Conservation (phyloP, 2,888 invertebrate genomes). For the Dynastes hyllus region DNA sequence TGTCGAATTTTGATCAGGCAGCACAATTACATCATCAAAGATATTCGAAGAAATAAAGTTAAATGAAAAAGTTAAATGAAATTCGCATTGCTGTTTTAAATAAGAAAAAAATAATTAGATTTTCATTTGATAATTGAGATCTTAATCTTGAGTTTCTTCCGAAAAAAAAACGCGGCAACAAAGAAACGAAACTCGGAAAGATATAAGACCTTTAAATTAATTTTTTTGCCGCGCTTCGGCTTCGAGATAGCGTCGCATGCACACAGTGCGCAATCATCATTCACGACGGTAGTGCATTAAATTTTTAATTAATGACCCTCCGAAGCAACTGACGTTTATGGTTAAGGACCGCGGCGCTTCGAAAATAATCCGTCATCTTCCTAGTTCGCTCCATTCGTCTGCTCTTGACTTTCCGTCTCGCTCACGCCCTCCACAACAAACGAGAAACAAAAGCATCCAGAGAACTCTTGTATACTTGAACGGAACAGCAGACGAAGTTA, state of each 20-base stretch:
- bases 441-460: constrained; percentile 14
- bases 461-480: neutral
- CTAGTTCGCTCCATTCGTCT: neutral
- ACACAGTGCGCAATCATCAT: constrained; percentile 22
- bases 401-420: neutral
- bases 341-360: constrained; percentile 20
- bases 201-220: constrained; percentile 1
- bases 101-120: neutral
- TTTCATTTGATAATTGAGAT: constrained; percentile 7
- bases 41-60: too few species aligned
- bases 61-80: too few species aligned
- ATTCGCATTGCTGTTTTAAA: too few species aligned
- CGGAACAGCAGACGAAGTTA: neutral
- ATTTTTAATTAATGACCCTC: constrained; percentile 30
- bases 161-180: neutral
- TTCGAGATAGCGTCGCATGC: constrained; percentile 18
- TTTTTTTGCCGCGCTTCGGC: neutral
- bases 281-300: constrained; percentile 21
- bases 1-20: too few species aligned
- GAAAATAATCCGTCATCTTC: constrained; percentile 16
- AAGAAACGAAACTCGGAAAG: constrained; percentile 2
- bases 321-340: constrained; percentile 28
- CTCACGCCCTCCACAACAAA: neutral
- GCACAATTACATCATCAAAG: too few species aligned
- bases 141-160: neutral